These are phyloP conservation scores for Trogon surrucura DNA, from an alignment of 2,113 vertebrate genomes.

Conservation along the genomic window DNA sequence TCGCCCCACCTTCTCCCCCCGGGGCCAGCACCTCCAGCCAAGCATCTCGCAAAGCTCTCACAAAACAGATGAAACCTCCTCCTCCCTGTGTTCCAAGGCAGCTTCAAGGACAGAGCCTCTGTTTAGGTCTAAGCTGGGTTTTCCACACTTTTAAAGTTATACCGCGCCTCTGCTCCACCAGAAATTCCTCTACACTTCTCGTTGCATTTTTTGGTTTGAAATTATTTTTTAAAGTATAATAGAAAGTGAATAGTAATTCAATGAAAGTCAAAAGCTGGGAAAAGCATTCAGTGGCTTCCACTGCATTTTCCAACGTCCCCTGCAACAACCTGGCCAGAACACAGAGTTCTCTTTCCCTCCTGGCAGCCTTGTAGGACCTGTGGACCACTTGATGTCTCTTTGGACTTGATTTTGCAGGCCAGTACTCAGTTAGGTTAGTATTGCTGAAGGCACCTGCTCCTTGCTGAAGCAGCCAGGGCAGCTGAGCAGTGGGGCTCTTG, in stretches of 20 bases:
- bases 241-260: neutral
- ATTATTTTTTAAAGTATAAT: neutral
- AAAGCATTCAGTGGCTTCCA: neutral
- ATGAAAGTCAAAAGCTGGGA: neutral
- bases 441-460: neutral
- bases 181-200: too few species aligned
- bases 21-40: too few species aligned
- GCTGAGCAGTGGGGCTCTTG: neutral
- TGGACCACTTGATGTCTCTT: neutral
- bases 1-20: too few species aligned
- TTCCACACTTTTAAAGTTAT: too few species aligned
- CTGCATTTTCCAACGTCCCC: neutral
- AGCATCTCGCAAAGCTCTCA: too few species aligned
- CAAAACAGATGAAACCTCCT: too few species aligned
- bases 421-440: neutral
- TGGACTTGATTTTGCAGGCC: neutral
- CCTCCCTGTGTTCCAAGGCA: too few species aligned
- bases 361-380: neutral
- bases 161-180: too few species aligned
- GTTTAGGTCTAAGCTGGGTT: too few species aligned
- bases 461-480: neutral
- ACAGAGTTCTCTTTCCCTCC: neutral
- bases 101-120: too few species aligned
- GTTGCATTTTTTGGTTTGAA: neutral
- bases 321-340: neutral